Evolutionary conservation across 2,797 vertebrate species (phyloP).

Genomic region (Paguma larvata): DNA sequence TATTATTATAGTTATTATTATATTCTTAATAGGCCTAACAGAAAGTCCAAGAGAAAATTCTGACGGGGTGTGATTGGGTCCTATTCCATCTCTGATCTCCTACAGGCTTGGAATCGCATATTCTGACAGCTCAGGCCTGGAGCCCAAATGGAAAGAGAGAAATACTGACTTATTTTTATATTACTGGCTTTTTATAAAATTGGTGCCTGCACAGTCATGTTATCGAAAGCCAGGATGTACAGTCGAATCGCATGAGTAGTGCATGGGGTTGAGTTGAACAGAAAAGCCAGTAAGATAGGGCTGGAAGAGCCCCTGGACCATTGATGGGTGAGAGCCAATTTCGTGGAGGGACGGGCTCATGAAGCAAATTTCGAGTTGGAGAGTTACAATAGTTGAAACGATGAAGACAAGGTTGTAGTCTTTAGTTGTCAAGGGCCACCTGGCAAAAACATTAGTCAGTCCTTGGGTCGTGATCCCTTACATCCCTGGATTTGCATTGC

Average conservation of each 20-base stretch:
- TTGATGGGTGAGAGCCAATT: accelerated
- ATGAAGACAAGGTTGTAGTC: background rate
- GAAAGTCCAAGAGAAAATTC: background rate
- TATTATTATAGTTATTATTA: no score
- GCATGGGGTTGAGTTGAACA: background rate
- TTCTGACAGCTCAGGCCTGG: background rate
- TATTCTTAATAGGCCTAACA: background rate
- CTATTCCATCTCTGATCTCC: background rate
- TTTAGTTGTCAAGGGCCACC: background rate
- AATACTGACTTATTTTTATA: background rate
- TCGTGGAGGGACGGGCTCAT: background rate
- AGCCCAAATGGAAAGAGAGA: background rate
- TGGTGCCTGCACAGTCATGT: background rate
- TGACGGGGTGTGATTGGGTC: accelerated
- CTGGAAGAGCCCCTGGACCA: no score
- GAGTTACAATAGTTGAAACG: background rate
- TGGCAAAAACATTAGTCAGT: background rate
- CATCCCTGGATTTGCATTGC: background rate
- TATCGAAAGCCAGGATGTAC: background rate
- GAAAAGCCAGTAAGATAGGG: background rate
- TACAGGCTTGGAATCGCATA: accelerated
- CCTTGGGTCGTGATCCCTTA: background rate
- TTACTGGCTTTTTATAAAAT: background rate
- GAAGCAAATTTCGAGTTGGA: background rate
- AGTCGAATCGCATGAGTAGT: accelerated